phyloP scores from a whole-genome alignment of 2,113 vertebrate genomes.

The Triplophysa siluroides region DNA sequence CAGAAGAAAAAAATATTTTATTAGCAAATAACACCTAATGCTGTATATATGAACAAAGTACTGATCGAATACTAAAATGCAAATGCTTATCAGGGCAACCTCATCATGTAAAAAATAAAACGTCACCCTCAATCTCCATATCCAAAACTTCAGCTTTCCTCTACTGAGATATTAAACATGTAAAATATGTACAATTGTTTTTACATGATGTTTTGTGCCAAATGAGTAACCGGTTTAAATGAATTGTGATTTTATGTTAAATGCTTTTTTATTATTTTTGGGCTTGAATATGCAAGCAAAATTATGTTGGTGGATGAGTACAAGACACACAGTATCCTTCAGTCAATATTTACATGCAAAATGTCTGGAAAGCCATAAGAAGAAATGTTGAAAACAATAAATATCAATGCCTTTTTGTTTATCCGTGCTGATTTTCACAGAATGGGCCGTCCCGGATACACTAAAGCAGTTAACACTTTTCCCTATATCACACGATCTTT shows the following conservation, averaged over 20 bases:
- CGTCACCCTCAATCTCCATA: conserved; percentile 25
- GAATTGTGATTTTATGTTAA: conserved; percentile 18
- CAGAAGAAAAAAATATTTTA: conserved; percentile 21
- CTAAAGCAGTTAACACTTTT: not conserved
- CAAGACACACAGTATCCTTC: conserved; percentile 7
- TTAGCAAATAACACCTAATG: conserved; percentile 3
- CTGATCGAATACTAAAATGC: not conserved
- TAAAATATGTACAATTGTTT: conserved; percentile 31
- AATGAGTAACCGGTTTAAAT: conserved; percentile 18
- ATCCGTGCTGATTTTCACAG: conserved; percentile 30
- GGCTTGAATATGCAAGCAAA: conserved; percentile 20
- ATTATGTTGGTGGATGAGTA: not conserved
- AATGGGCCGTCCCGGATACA: conserved; percentile 1
- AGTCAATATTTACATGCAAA: conserved; percentile 39
- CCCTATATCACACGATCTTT: conserved; percentile 29
- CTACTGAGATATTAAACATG: conserved; percentile 26
- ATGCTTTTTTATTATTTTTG: not conserved
- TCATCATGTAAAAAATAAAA: conserved; percentile 36
- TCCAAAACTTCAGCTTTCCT: conserved; percentile 21
- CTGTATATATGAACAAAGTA: not conserved
- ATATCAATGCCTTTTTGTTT: conserved; percentile 25
- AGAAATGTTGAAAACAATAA: conserved; percentile 34
- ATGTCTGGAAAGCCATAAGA: conserved; percentile 31
- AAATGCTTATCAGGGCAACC: conserved; percentile 17
- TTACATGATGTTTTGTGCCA: conserved; percentile 16